Evolutionary conservation across 2,113 vertebrate genomes (phyloP).

Genomic region (Anseranas semipalmata): DNA sequence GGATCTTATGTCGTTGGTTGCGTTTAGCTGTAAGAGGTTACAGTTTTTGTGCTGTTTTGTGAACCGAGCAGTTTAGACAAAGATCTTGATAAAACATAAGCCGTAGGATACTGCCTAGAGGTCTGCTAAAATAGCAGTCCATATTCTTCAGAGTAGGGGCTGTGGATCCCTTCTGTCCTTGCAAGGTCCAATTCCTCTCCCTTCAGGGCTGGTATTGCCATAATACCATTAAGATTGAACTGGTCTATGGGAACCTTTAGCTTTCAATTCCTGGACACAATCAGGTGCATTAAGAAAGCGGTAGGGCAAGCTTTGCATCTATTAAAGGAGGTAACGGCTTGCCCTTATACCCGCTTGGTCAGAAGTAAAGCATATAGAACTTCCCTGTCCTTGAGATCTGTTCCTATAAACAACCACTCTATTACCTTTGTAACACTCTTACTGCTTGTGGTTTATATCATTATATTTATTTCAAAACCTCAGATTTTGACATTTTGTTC

Average conservation of each 20-base stretch:
- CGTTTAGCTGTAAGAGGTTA: not conserved
- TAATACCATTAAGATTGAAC: conserved; percentile 30
- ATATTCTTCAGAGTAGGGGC: not conserved
- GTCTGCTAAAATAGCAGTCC: not conserved
- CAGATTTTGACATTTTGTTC: conserved; percentile 33
- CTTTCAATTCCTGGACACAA: conserved; percentile 2
- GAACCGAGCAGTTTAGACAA: not conserved
- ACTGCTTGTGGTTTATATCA: not conserved
- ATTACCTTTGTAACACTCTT: not conserved
- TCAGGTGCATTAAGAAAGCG: conserved; percentile 12
- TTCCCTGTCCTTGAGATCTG: not conserved
- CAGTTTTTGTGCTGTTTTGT: not conserved
- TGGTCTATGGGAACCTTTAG: not conserved
- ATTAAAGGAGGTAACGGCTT: not conserved
- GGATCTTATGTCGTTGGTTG: not conserved
- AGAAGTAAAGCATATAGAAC: not conserved
- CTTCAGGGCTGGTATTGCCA: not conserved
- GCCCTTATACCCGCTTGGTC: not conserved
- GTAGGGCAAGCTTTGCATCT: conserved; percentile 3
- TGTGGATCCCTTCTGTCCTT: not conserved
- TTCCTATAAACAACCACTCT: not conserved
- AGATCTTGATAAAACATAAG: not conserved
- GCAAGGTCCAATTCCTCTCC: not conserved
- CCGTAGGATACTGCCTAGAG: not conserved
- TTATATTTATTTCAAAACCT: conserved; percentile 14